These are phyloP conservation scores for Fopius arisanus DNA, from an alignment of 1,140 invertebrate species.

Conservation along the genomic window DNA sequence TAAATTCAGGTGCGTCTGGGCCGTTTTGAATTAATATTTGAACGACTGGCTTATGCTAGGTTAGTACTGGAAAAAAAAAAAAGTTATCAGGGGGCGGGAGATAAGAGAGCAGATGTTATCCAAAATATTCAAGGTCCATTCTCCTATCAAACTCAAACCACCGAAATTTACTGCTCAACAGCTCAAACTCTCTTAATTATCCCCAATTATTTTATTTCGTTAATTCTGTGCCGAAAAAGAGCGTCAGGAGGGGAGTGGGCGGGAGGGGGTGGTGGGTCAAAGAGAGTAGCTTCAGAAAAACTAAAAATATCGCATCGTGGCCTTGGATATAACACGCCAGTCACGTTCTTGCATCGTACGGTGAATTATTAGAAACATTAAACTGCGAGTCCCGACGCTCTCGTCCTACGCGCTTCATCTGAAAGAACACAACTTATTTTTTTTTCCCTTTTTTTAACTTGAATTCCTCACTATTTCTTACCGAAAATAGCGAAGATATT, in stretches of 20 bases:
- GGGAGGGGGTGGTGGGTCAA: background rate
- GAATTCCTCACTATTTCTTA: background rate
- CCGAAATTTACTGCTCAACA: conserved; percentile 47
- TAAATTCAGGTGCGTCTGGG: conserved; percentile 57
- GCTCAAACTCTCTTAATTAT: conserved; percentile 46
- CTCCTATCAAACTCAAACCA: conserved; percentile 51
- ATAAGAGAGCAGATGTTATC: conserved; percentile 66
- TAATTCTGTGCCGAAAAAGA: background rate
- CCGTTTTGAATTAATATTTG: conserved; percentile 60
- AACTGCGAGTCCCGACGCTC: conserved; percentile 37
- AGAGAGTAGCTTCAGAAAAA: conserved; percentile 28
- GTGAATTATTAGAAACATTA: conserved; percentile 54
- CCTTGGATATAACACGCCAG: conserved; percentile 55
- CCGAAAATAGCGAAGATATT: background rate
- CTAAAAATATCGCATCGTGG: conserved; percentile 59
- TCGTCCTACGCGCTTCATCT: conserved; percentile 24
- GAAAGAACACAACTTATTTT: background rate
- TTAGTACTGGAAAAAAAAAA: conserved; percentile 58
- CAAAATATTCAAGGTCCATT: conserved; percentile 63
- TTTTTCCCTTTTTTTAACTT: background rate
- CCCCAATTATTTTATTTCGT: conserved; percentile 40
- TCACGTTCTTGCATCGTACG: conserved; percentile 48
- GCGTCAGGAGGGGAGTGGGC: background rate
- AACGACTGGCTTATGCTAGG: conserved; percentile 64
- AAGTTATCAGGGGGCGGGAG: conserved; percentile 53